Conservation (phyloP, 2,888 invertebrate species). For the Ferdinandea cuprea region DNA sequence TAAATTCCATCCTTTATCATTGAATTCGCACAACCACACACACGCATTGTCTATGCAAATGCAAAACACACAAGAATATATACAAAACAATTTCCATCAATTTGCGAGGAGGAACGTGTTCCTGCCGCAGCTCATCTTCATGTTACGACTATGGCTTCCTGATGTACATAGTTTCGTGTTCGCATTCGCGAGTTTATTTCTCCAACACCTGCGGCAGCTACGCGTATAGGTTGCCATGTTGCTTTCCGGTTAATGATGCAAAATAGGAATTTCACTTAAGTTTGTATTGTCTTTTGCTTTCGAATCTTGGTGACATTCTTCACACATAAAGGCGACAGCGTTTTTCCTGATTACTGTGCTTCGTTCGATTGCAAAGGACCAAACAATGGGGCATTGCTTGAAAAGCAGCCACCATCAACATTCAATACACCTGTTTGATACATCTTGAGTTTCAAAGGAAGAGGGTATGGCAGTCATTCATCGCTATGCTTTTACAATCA, state of each 20-base stretch:
- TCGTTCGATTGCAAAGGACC: slow-evolving; percentile 26
- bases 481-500: too few species aligned
- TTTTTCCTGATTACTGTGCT: slow-evolving; percentile 43
- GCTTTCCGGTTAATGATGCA: slow-evolving; percentile 55
- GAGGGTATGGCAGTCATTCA: too few species aligned
- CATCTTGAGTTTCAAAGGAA: background rate
- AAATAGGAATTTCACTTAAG: slow-evolving; percentile 61
- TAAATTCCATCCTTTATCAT: slow-evolving; percentile 41
- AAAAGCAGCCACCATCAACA: slow-evolving; percentile 17
- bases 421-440: slow-evolving; percentile 63
- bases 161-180: background rate
- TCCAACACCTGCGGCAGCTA: slow-evolving; percentile 46
- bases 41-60: slow-evolving; percentile 45
- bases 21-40: too few species aligned
- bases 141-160: slow-evolving; percentile 19
- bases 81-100: slow-evolving; percentile 58
- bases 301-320: slow-evolving; percentile 35
- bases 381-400: slow-evolving; percentile 44
- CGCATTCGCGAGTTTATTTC: slow-evolving; percentile 36
- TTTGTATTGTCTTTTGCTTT: slow-evolving; percentile 29
- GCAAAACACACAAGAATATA: too few species aligned
- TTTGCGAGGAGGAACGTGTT: background rate
- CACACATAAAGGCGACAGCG: slow-evolving; percentile 31
- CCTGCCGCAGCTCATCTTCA: slow-evolving; percentile 1
- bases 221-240: background rate